Evolutionary conservation across 2,888 invertebrate genomes (phyloP).

Genomic region (Trachelus iudaicus): DNA sequence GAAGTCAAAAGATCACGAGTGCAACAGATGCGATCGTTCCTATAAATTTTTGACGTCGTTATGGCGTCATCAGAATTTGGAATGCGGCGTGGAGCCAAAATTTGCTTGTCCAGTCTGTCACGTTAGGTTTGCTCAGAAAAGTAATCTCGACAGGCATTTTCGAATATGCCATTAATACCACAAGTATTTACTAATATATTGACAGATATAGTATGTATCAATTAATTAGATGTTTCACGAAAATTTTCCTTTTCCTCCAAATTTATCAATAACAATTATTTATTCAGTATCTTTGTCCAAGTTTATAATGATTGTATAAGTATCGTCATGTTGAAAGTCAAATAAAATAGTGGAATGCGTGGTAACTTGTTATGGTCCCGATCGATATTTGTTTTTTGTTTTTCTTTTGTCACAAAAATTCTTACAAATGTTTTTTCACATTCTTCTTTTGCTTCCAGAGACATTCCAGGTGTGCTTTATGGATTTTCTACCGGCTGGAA

Average conservation of each 20-base stretch:
- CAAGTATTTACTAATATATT: background rate
- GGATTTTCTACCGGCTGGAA: no score
- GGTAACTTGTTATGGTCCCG: no score
- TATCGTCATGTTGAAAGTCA: no score
- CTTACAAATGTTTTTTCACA: background rate
- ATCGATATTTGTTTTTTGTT: no score
- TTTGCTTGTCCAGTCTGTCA: constrained; percentile 73
- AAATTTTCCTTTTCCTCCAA: no score
- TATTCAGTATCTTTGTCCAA: no score
- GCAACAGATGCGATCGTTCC: constrained; percentile 45
- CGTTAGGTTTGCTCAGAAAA: constrained; percentile 70
- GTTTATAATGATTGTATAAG: no score
- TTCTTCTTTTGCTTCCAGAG: constrained; percentile 32
- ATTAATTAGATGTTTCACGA: background rate
- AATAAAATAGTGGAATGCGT: no score
- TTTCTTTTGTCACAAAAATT: background rate
- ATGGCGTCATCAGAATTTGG: constrained; percentile 66
- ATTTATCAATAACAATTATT: no score
- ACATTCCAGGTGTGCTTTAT: no score
- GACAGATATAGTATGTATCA: no score
- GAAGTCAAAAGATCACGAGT: constrained; percentile 43
- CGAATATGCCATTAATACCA: constrained; percentile 46
- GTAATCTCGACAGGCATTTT: constrained; percentile 68
- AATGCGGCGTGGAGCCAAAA: constrained; percentile 72
- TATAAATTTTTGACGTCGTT: constrained; percentile 59